Conservation (phyloP, 2,797 vertebrate genomes). For the Simalia tracyae region DNA sequence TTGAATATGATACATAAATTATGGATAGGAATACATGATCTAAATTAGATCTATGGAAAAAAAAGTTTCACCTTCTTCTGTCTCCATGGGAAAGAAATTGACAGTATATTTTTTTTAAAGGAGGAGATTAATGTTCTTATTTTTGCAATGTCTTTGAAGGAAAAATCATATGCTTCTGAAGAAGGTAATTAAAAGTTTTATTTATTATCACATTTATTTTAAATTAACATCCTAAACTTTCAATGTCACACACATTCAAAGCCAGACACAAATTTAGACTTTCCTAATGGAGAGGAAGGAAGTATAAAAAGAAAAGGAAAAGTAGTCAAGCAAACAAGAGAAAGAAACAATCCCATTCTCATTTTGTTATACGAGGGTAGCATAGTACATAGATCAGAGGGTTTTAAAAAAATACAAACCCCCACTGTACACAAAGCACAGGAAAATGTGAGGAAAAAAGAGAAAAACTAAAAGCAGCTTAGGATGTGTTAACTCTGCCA, state of each 20-base stretch:
- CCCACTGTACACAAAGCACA: conserved; percentile 85
- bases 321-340: conserved; percentile 70
- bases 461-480: conserved; percentile 82
- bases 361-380: conserved; percentile 77
- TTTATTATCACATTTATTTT: conserved; percentile 64
- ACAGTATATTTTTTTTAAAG: conserved; percentile 48
- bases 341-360: conserved; percentile 80
- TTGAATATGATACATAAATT: conserved; percentile 62
- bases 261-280: conserved; percentile 51
- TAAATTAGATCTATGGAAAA: conserved; percentile 58
- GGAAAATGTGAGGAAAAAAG: conserved; percentile 78
- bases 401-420: conserved; percentile 82
- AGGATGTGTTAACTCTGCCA: conserved; percentile 86
- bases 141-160: background rate
- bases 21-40: conserved; percentile 52
- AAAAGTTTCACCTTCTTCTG: conserved; percentile 54
- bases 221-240: conserved; percentile 63
- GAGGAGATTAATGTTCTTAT: conserved; percentile 29
- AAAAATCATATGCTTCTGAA: conserved; percentile 28
- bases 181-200: conserved; percentile 37
- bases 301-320: conserved; percentile 50
- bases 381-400: conserved; percentile 84
- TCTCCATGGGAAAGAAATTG: conserved; percentile 52
- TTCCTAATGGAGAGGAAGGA: conserved; percentile 1
- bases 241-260: conserved; percentile 45